Base-by-base conservation (phyloP, 1,140 invertebrate genomes). In the Phenacoccus solenopsis region DNA sequence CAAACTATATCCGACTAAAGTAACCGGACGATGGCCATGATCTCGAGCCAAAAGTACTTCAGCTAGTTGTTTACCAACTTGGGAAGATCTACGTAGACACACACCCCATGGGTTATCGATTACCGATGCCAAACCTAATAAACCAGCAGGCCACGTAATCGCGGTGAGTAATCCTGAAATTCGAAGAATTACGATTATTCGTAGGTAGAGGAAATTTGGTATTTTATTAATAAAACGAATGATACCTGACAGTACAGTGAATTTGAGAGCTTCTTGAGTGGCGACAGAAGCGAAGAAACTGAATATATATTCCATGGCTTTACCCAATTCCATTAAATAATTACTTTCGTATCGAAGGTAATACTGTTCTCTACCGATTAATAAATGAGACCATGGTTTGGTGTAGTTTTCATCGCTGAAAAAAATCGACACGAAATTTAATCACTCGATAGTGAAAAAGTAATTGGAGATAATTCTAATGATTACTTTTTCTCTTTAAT, bases 41-140 rank as follows among this genome's bases (percentile, higher is more conserved):
- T 85, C 80, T 71, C 86, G 76, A 12, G 82, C 78, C 1, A 88
- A 74, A 4, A 90, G 76, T 27, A 88, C 84, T 71, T 88, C 84
- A 4, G 88, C 88, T 12, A 90, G 77, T 75, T 87, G 84, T 75
- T 85, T 82, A 0, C 88, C 88, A 27, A 86, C 83, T 78, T 88
- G 81, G 13, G 83, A 82, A 27, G 86, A 83, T 61, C 88, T 76
- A 68, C 85, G 76, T 70, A 86, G 83, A 76, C 87, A 88, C 1
- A 89, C 87, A 68, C 86, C 85, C 88, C 88, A 90, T 1, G 88
- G 88, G 77, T 90, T 90, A 75, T 90, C 88, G 68, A 90, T 86
- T 0, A 88, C 82, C 32, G 81, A 83, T 9, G 87, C 81, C 24
- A 83, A 80, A 10, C 84, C 84, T 0, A 90, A 72, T 28, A 90